These are phyloP conservation scores for Perithous albicinctus DNA, from an alignment of 2,888 invertebrate species.

Conservation along the genomic window DNA sequence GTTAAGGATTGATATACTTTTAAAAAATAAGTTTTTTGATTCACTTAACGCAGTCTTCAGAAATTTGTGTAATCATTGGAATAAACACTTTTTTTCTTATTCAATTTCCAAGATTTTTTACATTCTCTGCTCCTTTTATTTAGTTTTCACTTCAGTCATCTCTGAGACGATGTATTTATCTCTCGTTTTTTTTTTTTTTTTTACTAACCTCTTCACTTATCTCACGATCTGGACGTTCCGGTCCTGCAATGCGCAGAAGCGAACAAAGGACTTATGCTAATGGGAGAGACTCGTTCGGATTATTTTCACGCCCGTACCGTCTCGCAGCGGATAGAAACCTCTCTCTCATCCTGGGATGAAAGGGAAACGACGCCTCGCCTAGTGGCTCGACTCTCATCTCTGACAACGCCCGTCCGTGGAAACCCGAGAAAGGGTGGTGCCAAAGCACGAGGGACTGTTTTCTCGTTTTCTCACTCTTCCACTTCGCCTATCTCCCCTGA, in stretches of 20 bases:
- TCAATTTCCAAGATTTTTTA: slow-evolving; percentile 15
- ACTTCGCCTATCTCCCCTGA: slow-evolving; percentile 32
- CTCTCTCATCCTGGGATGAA: slow-evolving; percentile 41
- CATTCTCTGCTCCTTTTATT: slow-evolving; percentile 11
- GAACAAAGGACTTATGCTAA: slow-evolving; percentile 70
- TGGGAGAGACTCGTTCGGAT: slow-evolving; percentile 62
- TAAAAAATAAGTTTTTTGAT: neutral
- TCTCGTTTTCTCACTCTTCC: slow-evolving; percentile 35
- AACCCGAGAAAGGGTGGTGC: slow-evolving; percentile 5
- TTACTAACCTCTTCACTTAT: slow-evolving; percentile 32
- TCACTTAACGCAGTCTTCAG: neutral
- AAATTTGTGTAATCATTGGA: slow-evolving; percentile 6
- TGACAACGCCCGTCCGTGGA: slow-evolving; percentile 2
- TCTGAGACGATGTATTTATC: slow-evolving; percentile 18
- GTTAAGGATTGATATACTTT: no score
- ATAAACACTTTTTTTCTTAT: neutral
- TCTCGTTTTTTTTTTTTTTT: slow-evolving; percentile 1
- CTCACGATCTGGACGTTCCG: slow-evolving; percentile 29
- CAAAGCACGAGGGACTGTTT: slow-evolving; percentile 30
- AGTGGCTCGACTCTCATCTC: slow-evolving; percentile 42
- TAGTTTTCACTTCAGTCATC: slow-evolving; percentile 2
- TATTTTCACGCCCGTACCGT: slow-evolving; percentile 65
- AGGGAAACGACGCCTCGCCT: slow-evolving; percentile 45
- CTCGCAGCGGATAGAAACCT: slow-evolving; percentile 25
- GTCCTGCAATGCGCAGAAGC: slow-evolving; percentile 18